Percentiles rank a stretch among this genome's conserved stretches.
These are phyloP conservation scores for Etheostoma cragini DNA, from an alignment of 2,113 vertebrate species.

Conservation along the genomic window DNA sequence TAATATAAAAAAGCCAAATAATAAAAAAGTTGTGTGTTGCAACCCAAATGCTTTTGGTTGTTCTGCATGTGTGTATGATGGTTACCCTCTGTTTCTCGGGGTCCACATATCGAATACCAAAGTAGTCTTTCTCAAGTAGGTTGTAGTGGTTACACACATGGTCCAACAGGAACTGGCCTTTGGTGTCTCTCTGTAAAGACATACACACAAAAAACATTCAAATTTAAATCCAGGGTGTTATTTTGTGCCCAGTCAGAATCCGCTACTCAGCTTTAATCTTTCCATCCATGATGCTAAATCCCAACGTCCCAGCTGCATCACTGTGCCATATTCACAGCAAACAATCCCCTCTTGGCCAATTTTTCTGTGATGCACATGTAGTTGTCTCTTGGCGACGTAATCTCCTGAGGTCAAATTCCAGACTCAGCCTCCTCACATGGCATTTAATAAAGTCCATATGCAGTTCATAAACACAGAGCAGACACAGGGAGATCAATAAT, in stretches of 20 bases:
- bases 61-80: constrained; percentile 15
- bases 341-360: constrained; percentile 13
- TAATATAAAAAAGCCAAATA: no score
- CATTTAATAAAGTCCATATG: constrained; percentile 41
- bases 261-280: neutral
- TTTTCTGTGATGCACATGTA: constrained; percentile 11
- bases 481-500: constrained; percentile 61
- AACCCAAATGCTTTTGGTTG: neutral
- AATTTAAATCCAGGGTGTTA: constrained; percentile 4
- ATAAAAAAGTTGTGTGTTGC: neutral
- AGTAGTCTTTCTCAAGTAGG: constrained; percentile 98
- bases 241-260: neutral
- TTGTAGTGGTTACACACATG: constrained; percentile 98
- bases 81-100: constrained; percentile 96
- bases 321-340: neutral
- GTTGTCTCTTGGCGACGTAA: constrained; percentile 17
- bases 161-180: constrained; percentile 97
- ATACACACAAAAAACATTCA: constrained; percentile 34
- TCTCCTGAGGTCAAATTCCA: constrained; percentile 18
- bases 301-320: constrained; percentile 10
- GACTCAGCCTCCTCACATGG: constrained; percentile 1
- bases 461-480: constrained; percentile 39
- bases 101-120: constrained; percentile 98
- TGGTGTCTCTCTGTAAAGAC: constrained; percentile 94
- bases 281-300: constrained; percentile 17